Conservation (phyloP, 2,113 vertebrate species). For the Aldabrachelys gigantea region DNA sequence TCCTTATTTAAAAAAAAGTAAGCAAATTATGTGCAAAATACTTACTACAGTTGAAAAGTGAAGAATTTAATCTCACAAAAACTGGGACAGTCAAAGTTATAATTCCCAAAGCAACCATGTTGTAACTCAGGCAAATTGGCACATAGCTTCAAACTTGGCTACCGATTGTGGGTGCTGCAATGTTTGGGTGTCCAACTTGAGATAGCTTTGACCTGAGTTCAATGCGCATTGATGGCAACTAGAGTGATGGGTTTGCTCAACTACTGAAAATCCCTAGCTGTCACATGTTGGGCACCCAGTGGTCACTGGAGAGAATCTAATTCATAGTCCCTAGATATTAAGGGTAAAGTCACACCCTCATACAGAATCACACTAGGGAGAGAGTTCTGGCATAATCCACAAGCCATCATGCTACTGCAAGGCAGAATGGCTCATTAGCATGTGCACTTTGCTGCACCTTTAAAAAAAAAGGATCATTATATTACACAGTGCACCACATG, state of each 20-base stretch:
- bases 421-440: neutral
- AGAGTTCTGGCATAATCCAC: fast-evolving
- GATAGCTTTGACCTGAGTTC: fast-evolving
- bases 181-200: neutral
- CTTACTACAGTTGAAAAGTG: neutral
- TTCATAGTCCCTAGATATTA: fast-evolving
- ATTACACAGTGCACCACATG: neutral
- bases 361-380: neutral
- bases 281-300: neutral
- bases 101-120: neutral
- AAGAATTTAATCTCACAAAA: neutral
- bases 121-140: neutral
- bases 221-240: neutral
- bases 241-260: neutral
- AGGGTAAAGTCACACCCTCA: neutral
- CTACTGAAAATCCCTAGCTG: neutral
- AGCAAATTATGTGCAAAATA: neutral
- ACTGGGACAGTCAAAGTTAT: neutral
- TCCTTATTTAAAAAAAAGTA: neutral
- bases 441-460: neutral
- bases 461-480: neutral
- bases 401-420: neutral
- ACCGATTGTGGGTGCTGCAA: neutral
- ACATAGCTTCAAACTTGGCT: neutral
- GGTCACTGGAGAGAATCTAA: neutral